Base-by-base conservation (phyloP, 2,113 vertebrate species). In the Stercorarius parasiticus region DNA sequence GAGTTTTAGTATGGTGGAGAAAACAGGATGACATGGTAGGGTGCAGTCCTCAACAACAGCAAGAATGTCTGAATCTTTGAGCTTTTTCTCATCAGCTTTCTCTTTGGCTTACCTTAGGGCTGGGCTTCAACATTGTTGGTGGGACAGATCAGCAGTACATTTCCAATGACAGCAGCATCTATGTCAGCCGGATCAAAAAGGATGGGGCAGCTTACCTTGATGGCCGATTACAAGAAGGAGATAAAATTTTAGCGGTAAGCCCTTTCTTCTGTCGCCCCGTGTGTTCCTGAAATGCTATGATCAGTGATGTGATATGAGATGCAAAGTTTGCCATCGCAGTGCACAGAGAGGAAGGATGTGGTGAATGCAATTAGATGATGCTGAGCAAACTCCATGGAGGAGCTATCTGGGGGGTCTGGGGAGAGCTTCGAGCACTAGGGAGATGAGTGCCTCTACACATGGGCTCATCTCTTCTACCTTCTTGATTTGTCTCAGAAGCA, bases 71-170 rank as follows among this genome's bases (percentile, higher is more conserved):
- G 86, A 72, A 93, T 58, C 73, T 93, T 85, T 61, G 62, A 73
- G 82, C 40, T 88, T 69, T 93, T 80, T 81, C 83, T 97, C 91
- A 92, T 92, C 27, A 34, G 80, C 81, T 98, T 92, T 98, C 83
- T 96, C 93, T 96, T 85, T 82, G 97, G 84, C 95, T 97, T 98
- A 94, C 97, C 89, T 76, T 92, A 99, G 99, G 99, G 66, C 95
- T 99, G 96, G 99, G 99, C 69, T 99, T 99, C 98, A 99, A 99
- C 95, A 99, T 99, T 85, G 98, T 99, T 73, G 99, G 99, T 59
- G 99, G 99, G 82, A 98, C 98, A 95, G 99, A 99, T 96, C 99
- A 99, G 93, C 99, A 98, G 91, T 98, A 98, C 92, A 43, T 99
- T 49, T 93, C 97, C 92, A 98, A 99, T 49, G 99, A 99, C 98